These are phyloP conservation scores for Anhinga rufa DNA, from an alignment of 2,113 vertebrate species.

Conservation along the genomic window DNA sequence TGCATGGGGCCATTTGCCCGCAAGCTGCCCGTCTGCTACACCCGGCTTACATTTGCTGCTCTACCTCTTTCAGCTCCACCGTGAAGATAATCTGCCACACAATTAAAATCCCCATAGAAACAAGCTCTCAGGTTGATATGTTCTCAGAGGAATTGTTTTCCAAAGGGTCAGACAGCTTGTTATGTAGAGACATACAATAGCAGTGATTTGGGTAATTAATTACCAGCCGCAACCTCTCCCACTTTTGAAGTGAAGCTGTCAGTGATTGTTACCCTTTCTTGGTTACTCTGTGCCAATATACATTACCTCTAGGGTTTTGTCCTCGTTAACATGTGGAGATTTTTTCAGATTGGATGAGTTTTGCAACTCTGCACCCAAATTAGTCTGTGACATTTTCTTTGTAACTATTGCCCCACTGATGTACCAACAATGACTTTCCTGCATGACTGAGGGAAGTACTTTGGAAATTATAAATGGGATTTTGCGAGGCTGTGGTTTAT, in stretches of 20 bases:
- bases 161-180: not conserved
- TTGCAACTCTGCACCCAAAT: not conserved
- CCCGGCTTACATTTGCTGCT: not conserved
- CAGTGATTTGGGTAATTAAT: not conserved
- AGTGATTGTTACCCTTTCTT: not conserved
- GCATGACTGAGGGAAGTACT: not conserved
- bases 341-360: not conserved
- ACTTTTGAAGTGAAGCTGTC: not conserved
- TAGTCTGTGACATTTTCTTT: not conserved
- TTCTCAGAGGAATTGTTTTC: not conserved
- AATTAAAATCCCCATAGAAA: not conserved
- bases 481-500: not conserved
- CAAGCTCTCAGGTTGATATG: accelerated
- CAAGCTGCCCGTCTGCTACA: accelerated
- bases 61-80: not conserved
- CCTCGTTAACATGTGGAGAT: not conserved
- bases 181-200: not conserved
- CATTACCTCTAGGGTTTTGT: not conserved
- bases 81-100: not conserved
- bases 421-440: not conserved
- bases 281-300: not conserved
- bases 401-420: not conserved
- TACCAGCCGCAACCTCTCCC: not conserved
- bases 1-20: accelerated
- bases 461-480: not conserved